phyloP scores from a whole-genome alignment of 2,888 invertebrate genomes.

The Monochamus alternatus region DNA sequence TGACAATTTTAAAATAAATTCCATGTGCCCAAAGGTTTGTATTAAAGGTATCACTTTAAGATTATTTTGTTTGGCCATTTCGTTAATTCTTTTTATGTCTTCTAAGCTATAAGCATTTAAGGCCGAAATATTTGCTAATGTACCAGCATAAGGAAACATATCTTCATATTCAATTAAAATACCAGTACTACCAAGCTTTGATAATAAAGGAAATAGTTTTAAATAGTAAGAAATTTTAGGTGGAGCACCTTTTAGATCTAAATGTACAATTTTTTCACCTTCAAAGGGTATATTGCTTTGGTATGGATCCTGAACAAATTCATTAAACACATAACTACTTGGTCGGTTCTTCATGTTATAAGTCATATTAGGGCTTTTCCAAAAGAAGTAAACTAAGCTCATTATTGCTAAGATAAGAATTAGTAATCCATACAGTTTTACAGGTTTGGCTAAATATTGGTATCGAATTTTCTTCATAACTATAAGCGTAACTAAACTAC shows the following conservation, averaged over 20 bases:
- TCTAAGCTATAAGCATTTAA: slow-evolving; percentile 76
- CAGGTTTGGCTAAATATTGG: slow-evolving; percentile 7
- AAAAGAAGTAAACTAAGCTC: slow-evolving; percentile 11
- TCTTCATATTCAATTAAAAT: slow-evolving; percentile 90
- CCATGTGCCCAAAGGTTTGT: slow-evolving; percentile 91
- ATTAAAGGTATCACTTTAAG: slow-evolving; percentile 85
- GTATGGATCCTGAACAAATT: neutral
- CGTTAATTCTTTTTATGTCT: slow-evolving; percentile 73
- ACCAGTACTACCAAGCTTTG: slow-evolving; percentile 82
- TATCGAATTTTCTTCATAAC: neutral
- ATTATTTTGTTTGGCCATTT: slow-evolving; percentile 73
- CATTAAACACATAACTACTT: slow-evolving; percentile 6
- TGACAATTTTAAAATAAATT: slow-evolving; percentile 83
- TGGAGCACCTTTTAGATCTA: slow-evolving; percentile 90
- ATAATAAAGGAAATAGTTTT: slow-evolving; percentile 77
- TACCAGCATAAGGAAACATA: slow-evolving; percentile 85
- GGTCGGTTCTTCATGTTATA: neutral
- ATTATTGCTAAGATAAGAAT: slow-evolving; percentile 16
- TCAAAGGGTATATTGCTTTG: slow-evolving; percentile 17
- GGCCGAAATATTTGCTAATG: slow-evolving; percentile 75
- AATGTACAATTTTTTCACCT: slow-evolving; percentile 81
- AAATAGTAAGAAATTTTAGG: slow-evolving; percentile 78
- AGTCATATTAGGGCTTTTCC: slow-evolving; percentile 8
- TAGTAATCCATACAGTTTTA: slow-evolving; percentile 15
- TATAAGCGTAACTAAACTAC: neutral